Conservation (phyloP, 2,797 vertebrate genomes). For the Hydrocynus forskahlii region DNA sequence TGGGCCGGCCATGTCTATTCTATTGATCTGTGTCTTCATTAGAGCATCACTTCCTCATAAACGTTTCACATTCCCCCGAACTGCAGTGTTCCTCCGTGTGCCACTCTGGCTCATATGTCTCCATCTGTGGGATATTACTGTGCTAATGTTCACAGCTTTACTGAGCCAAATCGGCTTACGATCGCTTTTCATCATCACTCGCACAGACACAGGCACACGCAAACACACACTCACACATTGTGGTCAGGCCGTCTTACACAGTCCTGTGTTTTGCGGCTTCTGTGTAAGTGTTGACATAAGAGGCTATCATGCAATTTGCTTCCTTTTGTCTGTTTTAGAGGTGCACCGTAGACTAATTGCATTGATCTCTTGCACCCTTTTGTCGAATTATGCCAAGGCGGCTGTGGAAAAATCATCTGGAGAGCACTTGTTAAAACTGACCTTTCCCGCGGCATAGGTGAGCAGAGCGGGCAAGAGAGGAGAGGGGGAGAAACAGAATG, state of each 20-base stretch:
- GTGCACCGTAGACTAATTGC: constrained; percentile 57
- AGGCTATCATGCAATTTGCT: constrained; percentile 64
- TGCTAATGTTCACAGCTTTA: constrained; percentile 48
- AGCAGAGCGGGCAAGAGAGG: constrained; percentile 25
- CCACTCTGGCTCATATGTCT: constrained; percentile 38
- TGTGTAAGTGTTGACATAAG: constrained; percentile 59
- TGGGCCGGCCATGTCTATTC: constrained; percentile 13
- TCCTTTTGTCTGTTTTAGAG: constrained; percentile 52
- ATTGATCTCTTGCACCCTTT: constrained; percentile 67
- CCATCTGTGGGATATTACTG: constrained; percentile 46
- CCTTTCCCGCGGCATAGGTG: constrained; percentile 51
- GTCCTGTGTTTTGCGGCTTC: constrained; percentile 12
- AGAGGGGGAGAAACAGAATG: constrained; percentile 2
- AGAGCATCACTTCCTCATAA: constrained; percentile 25
- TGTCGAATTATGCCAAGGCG: constrained; percentile 40
- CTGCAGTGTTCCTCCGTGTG: constrained; percentile 21
- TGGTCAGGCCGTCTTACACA: constrained; percentile 9
- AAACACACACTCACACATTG: constrained; percentile 16
- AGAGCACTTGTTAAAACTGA: constrained; percentile 71
- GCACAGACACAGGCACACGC: neutral
- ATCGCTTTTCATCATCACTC: constrained; percentile 30
- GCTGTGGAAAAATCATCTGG: constrained; percentile 34
- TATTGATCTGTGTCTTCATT: constrained; percentile 57
- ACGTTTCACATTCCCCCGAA: constrained; percentile 21
- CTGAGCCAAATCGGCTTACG: constrained; percentile 41